Base-by-base conservation (phyloP, 2,113 vertebrate genomes). In the Telmatochromis brachygnathus region DNA sequence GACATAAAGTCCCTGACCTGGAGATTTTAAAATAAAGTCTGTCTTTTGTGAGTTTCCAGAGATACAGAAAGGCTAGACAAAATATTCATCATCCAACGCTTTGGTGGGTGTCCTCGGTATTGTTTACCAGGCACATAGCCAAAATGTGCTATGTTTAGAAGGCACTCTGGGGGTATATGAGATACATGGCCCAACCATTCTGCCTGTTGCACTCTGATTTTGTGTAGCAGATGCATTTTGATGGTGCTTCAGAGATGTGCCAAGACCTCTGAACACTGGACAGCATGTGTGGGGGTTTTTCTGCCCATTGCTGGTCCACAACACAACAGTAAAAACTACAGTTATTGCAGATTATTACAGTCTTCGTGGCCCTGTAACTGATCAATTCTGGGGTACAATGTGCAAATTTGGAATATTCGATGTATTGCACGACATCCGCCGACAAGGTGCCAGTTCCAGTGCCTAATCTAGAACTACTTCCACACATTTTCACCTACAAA, bases 171-270 rank as follows among this genome's bases (percentile, higher is more conserved):
- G 42, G 42, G 4, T 28, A 75, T 75, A 77, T 30, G 70, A 77
- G 15, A 77, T 12, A 28, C 42, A 49, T 49, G 42, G 42, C 70
- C 42, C 42, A 49, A 28, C 23, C 23, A 77, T 49, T 77, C 42
- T 75, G 70, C 42, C 23, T 49, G 70, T 75, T 47, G 70, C 9
- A 5, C 17, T 75, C 42, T 30, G 42, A 1, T 49, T 75, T 19
- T 75, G 70, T 75, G 23, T 75, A 75, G 42, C 70, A 75, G 70
- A 75, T 75, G 70, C 42, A 75, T 49, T 49, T 75, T 49, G 70
- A 49, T 77, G 70, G 15, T 77, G 70, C 42, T 77, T 77, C 70
- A 49, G 42, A 77, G 39, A 77, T 28, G 15, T 49, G 70, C 70
- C 70, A 77, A 77, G 42, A 19, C 42, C 70, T 49, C 42, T 77